Evolutionary conservation across 2,888 invertebrate genomes (phyloP).

Genomic region (Subacronicta megacephala): DNA sequence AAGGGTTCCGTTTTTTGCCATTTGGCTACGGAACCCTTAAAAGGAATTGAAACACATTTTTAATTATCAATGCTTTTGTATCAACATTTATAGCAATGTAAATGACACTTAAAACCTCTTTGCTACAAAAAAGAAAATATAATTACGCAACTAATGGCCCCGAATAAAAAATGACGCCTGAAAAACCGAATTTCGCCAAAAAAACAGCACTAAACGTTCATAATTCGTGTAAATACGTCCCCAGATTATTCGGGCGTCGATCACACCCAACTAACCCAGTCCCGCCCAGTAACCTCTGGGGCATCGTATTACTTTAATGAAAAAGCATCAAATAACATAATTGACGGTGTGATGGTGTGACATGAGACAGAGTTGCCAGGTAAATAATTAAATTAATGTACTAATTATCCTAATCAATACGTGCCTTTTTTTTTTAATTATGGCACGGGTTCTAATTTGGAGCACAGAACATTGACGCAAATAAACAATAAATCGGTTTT

Average conservation of each 20-base stretch:
- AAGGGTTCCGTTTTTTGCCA: too few species aligned
- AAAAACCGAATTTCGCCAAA: constrained; percentile 41
- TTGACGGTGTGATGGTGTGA: constrained; percentile 69
- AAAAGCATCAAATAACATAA: constrained; percentile 88
- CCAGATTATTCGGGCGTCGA: constrained; percentile 54
- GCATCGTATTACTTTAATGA: constrained; percentile 82
- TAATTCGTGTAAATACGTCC: constrained; percentile 54
- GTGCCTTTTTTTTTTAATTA: too few species aligned
- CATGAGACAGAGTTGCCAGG: constrained; percentile 48
- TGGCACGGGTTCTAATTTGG: too few species aligned
- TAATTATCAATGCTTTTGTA: too few species aligned
- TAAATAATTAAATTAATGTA: constrained; percentile 7
- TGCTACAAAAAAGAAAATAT: constrained; percentile 1
- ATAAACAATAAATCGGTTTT: too few species aligned
- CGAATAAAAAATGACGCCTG: constrained; percentile 33
- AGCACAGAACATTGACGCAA: too few species aligned
- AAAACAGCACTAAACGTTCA: constrained; percentile 34
- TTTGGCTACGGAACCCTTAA: too few species aligned
- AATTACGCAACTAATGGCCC: constrained; percentile 30
- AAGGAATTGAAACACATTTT: too few species aligned
- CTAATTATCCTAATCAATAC: too few species aligned
- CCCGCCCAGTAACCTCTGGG: constrained; percentile 67
- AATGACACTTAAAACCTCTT: constrained; percentile 26
- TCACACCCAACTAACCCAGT: constrained; percentile 72
- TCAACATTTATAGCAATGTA: background rate